A percentile compares a stretch with the other conserved stretches of the same genome.
These are phyloP conservation scores for Myotis davidii DNA, from an alignment of 2,113 vertebrate genomes.

Conservation along the genomic window DNA sequence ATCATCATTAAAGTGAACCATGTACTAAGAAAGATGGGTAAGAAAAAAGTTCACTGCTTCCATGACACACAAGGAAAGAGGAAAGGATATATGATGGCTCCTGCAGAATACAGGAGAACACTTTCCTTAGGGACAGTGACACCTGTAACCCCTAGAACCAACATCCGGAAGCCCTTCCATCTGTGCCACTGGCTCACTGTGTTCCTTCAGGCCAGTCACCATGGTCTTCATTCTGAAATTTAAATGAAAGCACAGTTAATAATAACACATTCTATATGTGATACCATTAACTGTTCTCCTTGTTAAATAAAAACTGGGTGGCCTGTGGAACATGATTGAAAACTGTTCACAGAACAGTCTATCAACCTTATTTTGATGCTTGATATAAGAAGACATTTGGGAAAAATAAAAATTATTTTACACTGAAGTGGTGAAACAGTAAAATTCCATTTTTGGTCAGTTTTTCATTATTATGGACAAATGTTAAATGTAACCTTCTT, in stretches of 20 bases:
- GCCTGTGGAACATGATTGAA: neutral
- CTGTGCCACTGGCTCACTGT: neutral
- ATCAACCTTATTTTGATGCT: conserved; percentile 10
- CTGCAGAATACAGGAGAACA: neutral
- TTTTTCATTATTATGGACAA: neutral
- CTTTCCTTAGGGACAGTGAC: neutral
- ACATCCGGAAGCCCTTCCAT: neutral
- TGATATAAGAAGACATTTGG: neutral
- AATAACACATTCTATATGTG: neutral
- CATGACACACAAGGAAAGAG: neutral
- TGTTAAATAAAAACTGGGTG: neutral
- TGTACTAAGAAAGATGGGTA: neutral
- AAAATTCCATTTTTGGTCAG: neutral
- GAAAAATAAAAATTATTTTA: neutral
- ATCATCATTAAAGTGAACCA: neutral
- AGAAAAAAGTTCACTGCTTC: neutral
- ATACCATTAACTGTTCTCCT: neutral
- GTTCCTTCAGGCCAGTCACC: neutral
- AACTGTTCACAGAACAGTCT: neutral
- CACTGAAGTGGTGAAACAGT: neutral
- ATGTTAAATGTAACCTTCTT: neutral
- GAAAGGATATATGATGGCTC: neutral
- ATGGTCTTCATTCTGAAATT: neutral
- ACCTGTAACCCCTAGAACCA: neutral
- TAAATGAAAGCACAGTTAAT: neutral